Evolutionary conservation across 1,140 invertebrate genomes (phyloP).

Genomic region (Procambarus clarkii): DNA sequence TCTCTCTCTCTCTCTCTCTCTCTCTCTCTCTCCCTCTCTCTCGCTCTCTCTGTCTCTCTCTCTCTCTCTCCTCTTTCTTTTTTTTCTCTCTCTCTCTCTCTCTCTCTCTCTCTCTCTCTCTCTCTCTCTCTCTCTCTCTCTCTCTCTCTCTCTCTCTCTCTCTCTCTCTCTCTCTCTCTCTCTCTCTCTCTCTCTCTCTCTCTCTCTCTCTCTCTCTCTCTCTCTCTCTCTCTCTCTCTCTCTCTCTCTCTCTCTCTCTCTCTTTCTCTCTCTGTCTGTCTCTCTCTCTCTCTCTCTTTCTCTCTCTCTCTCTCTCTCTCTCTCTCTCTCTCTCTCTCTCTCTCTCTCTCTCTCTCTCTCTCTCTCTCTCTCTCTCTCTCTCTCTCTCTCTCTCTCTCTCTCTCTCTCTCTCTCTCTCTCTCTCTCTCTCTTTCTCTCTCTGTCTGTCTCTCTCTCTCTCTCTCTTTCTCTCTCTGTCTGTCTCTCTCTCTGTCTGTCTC

Average conservation of each 20-base stretch:
- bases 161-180: neutral
- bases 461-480: no score
- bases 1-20: constrained; percentile 9
- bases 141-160: neutral
- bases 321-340: no score
- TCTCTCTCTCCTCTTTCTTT: constrained; percentile 9
- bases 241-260: constrained; percentile 9
- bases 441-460: no score
- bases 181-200: neutral
- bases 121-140: neutral
- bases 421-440: no score
- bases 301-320: no score
- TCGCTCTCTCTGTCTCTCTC: constrained; percentile 1
- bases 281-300: constrained; percentile 9
- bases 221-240: no score
- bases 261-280: constrained; percentile 1
- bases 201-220: no score
- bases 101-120: neutral
- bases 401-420: no score
- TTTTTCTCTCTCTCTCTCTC: neutral
- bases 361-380: no score
- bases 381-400: no score
- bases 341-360: no score
- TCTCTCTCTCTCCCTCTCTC: constrained; percentile 9
- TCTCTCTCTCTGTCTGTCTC: no score